A percentile compares a stretch with the other conserved stretches of the same genome.
Evolutionary conservation across 2,113 vertebrate species (phyloP).

Genomic region (Patagioenas fasciata): DNA sequence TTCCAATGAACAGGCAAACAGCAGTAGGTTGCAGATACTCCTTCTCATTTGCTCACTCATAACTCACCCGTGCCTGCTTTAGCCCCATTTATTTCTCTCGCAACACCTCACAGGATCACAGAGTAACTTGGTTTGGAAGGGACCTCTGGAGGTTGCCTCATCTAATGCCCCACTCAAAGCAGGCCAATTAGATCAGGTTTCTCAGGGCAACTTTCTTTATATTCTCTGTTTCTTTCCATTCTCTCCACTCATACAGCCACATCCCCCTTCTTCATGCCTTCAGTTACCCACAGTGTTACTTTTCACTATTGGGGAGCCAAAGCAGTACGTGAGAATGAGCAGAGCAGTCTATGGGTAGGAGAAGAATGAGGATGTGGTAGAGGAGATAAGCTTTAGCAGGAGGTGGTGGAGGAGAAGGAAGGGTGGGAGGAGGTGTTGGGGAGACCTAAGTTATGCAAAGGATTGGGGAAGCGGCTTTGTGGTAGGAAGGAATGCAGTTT

Average conservation of each 20-base stretch:
- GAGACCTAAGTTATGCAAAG: conserved; percentile 65
- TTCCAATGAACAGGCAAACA: background rate
- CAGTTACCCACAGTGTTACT: background rate
- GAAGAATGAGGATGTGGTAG: conserved; percentile 63
- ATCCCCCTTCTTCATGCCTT: conserved; percentile 25
- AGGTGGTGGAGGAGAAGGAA: conserved; percentile 49
- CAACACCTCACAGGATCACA: background rate
- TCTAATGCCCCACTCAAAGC: background rate
- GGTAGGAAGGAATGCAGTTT: conserved; percentile 61
- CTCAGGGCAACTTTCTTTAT: background rate
- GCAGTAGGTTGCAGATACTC: background rate
- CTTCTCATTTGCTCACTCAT: background rate
- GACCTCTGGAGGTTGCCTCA: background rate
- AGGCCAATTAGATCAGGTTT: background rate
- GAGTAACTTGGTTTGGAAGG: background rate
- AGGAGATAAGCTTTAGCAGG: conserved; percentile 62
- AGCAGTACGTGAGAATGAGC: conserved; percentile 58
- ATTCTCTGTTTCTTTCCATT: conserved; percentile 22
- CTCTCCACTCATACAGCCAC: conserved; percentile 7
- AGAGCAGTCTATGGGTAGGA: conserved; percentile 2
- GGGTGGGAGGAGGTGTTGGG: conserved; percentile 47
- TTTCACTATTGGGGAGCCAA: conserved; percentile 2
- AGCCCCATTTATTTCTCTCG: background rate
- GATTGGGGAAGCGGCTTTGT: conserved; percentile 60
- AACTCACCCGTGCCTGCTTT: background rate